These are phyloP conservation scores for Achlya flavicornis DNA, from an alignment of 2,888 invertebrate genomes.

Conservation along the genomic window DNA sequence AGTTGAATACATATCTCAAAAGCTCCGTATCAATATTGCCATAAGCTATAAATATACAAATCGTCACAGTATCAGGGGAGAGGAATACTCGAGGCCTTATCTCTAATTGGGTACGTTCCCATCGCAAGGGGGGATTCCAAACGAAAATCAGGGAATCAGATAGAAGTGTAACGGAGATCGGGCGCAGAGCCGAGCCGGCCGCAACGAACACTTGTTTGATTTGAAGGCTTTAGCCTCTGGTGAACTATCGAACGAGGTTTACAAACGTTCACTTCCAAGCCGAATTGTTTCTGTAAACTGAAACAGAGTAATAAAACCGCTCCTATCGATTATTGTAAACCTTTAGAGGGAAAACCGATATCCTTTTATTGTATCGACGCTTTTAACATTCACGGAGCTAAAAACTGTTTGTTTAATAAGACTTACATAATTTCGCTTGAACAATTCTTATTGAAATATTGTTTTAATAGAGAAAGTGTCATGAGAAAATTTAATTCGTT, in stretches of 20 bases:
- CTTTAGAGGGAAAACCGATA: neutral
- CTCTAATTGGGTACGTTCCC: constrained; percentile 52
- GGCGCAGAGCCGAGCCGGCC: constrained; percentile 24
- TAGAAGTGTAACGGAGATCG: constrained; percentile 41
- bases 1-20: neutral
- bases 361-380: constrained; percentile 6
- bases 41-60: constrained; percentile 11
- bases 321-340: constrained; percentile 18
- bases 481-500: no score
- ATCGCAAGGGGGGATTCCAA: constrained; percentile 38
- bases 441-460: neutral
- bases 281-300: constrained; percentile 36
- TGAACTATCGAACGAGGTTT: constrained; percentile 44
- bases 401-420: neutral
- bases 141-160: constrained; percentile 52
- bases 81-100: constrained; percentile 50
- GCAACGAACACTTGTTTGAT: constrained; percentile 65
- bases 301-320: constrained; percentile 21
- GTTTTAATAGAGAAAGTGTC: no score
- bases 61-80: constrained; percentile 28
- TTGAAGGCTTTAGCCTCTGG: constrained; percentile 50
- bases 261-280: constrained; percentile 52
- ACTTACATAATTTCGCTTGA: neutral
- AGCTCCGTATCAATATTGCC: neutral
- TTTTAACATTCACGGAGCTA: neutral